Percentiles rank a stretch among this genome's conserved stretches.
Evolutionary conservation across 2,888 invertebrate species (phyloP).

Genomic region (Kryphioiulus occultus): DNA sequence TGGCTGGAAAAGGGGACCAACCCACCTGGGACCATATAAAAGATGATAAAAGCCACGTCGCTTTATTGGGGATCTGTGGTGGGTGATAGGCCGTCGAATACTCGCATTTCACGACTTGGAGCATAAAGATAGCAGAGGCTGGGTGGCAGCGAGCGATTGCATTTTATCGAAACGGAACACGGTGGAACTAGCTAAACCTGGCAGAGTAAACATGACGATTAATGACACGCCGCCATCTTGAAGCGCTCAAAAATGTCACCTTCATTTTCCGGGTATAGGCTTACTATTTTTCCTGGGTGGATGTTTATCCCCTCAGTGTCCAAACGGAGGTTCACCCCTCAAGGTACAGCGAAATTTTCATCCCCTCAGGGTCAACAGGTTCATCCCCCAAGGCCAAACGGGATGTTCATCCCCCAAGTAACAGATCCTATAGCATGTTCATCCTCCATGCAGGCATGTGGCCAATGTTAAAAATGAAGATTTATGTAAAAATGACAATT

Average conservation of each 20-base stretch:
- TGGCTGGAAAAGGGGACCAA: not conserved
- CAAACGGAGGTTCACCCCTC: too few relatives aligned
- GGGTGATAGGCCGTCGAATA: not conserved
- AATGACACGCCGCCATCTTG: slow-evolving; percentile 17
- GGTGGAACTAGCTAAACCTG: not conserved
- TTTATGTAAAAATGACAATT: too few relatives aligned
- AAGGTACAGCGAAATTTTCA: too few relatives aligned
- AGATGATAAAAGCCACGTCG: not conserved
- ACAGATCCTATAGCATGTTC: too few relatives aligned
- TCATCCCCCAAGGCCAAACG: too few relatives aligned
- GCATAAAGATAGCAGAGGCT: not conserved
- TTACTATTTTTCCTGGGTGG: too few relatives aligned
- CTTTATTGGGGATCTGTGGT: not conserved
- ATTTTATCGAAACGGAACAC: slow-evolving; percentile 28
- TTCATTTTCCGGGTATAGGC: too few relatives aligned
- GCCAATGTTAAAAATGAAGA: too few relatives aligned
- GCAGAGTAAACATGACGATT: slow-evolving; percentile 18
- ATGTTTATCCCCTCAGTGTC: too few relatives aligned
- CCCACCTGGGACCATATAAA: not conserved
- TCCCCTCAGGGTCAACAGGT: too few relatives aligned
- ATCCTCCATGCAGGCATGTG: too few relatives aligned
- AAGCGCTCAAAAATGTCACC: not conserved
- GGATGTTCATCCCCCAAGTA: too few relatives aligned
- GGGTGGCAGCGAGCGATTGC: not conserved
- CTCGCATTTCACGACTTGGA: not conserved